Percentiles rank a stretch among this genome's conserved stretches.
Conservation (phyloP, 1,140 invertebrate genomes). For the Diorhabda carinulata region DNA sequence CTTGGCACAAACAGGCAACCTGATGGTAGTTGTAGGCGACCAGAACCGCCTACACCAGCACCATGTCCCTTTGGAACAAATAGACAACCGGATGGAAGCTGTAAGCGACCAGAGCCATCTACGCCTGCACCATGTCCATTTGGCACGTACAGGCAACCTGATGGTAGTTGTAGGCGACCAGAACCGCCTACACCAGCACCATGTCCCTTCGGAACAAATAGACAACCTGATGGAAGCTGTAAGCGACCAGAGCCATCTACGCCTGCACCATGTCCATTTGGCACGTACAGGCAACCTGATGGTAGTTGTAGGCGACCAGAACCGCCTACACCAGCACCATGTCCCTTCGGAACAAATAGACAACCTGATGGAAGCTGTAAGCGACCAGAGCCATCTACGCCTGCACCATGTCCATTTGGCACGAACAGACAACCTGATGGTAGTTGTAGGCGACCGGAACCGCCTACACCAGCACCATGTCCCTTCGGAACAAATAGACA, state of each 20-base stretch:
- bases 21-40: neutral
- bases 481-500: neutral
- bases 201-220: constrained; percentile 25
- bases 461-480: neutral
- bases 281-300: neutral
- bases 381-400: neutral
- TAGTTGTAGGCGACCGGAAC: constrained; percentile 6
- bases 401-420: constrained; percentile 16
- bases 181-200: neutral
- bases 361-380: constrained; percentile 1
- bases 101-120: neutral
- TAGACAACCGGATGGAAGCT: constrained; percentile 7
- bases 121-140: constrained; percentile 6
- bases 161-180: neutral
- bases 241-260: constrained; percentile 10
- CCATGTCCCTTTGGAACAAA: constrained; percentile 15
- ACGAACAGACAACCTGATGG: constrained; percentile 23
- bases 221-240: constrained; percentile 24
- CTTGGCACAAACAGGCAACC: neutral
- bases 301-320: neutral
- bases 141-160: neutral
- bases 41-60: neutral
- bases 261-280: constrained; percentile 21
- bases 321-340: constrained; percentile 3
- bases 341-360: neutral